Evolutionary conservation across 1,140 invertebrate species (phyloP).

Genomic region (Drosophila pachea): DNA sequence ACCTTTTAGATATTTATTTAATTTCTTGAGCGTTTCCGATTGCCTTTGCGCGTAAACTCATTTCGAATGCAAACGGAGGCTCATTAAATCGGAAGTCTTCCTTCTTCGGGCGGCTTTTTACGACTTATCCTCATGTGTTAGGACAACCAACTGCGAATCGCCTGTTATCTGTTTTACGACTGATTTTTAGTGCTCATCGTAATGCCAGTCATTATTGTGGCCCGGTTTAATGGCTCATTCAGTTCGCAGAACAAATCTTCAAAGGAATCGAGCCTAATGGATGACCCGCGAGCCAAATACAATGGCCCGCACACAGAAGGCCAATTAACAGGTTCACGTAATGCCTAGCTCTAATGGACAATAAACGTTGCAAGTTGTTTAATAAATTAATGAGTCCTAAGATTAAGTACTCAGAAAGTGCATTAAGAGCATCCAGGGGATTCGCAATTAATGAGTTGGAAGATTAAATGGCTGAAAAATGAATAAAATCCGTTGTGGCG

Average conservation of each 20-base stretch:
- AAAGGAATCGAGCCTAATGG: conserved; percentile 57
- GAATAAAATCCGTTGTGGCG: background rate
- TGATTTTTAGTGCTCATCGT: conserved; percentile 61
- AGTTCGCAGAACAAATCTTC: conserved; percentile 12
- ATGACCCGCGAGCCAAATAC: conserved; percentile 23
- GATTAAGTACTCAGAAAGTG: background rate
- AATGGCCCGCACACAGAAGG: conserved; percentile 22
- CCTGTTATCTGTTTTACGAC: conserved; percentile 64
- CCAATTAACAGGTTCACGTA: conserved; percentile 39
- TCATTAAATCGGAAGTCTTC: background rate
- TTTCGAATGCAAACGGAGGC: background rate
- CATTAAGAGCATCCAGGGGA: background rate
- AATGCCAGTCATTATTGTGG: conserved; percentile 65
- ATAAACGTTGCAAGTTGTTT: conserved; percentile 10
- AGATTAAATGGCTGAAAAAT: background rate
- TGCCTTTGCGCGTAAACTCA: too few relatives aligned
- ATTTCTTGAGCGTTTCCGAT: too few relatives aligned
- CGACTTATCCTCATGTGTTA: conserved; percentile 28
- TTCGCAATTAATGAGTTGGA: background rate
- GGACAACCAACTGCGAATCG: conserved; percentile 18
- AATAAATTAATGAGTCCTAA: conserved; percentile 21
- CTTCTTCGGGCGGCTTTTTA: conserved; percentile 11
- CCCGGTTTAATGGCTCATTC: conserved; percentile 49
- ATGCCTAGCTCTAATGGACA: conserved; percentile 29
- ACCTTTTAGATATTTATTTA: background rate